These are phyloP conservation scores for Synanthedon myopaeformis DNA, from an alignment of 2,888 invertebrate genomes.

Conservation along the genomic window DNA sequence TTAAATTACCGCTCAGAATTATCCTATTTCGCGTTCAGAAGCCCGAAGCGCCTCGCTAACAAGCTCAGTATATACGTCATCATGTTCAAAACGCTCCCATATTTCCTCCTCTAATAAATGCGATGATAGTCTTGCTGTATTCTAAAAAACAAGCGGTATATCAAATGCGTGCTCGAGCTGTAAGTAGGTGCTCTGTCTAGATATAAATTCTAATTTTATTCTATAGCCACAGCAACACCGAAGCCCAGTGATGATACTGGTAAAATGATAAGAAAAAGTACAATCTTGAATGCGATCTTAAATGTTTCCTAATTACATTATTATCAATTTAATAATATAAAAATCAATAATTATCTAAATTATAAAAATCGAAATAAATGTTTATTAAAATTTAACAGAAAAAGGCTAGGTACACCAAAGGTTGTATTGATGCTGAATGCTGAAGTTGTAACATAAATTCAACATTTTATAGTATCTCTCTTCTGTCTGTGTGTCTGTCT, in stretches of 20 bases:
- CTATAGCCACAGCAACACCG: slow-evolving; percentile 8
- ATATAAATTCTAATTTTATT: slow-evolving; percentile 62
- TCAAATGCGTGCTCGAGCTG: slow-evolving; percentile 33
- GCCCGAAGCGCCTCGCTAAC: slow-evolving; percentile 43
- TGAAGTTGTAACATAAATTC: no score
- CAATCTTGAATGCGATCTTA: no score
- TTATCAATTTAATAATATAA: no score
- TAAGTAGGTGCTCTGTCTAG: slow-evolving; percentile 18
- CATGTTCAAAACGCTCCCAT: slow-evolving; percentile 28
- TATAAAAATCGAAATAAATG: no score
- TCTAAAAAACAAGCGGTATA: slow-evolving; percentile 48
- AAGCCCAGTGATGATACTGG: not conserved
- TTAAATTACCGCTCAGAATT: slow-evolving; percentile 51
- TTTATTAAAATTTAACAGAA: no score
- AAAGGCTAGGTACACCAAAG: no score
- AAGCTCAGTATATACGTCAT: slow-evolving; percentile 41
- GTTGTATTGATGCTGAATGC: no score
- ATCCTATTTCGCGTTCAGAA: slow-evolving; percentile 45
- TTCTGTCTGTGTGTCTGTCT: no score
- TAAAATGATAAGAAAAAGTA: no score
- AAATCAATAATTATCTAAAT: no score
- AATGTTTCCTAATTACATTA: no score
- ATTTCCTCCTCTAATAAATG: slow-evolving; percentile 54
- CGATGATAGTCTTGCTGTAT: slow-evolving; percentile 44
- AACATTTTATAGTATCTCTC: no score